Evolutionary conservation across 2,113 vertebrate genomes (phyloP), one percentile per base, ranked within the genome.

Genomic region (Clarias magur): DNA sequence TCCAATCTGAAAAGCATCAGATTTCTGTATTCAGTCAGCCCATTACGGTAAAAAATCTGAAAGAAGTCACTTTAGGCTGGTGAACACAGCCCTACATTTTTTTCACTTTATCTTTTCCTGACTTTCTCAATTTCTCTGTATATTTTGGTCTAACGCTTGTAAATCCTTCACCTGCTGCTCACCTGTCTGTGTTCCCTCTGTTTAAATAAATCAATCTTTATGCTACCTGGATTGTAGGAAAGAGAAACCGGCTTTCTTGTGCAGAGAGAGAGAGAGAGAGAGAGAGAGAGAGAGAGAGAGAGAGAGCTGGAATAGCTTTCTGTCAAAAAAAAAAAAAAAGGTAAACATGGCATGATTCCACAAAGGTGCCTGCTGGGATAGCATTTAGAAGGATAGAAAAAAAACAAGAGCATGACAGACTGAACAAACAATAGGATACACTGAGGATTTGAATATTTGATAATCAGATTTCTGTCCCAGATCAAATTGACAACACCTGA

Each of bases 401-500:
- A 48, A 62, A 75, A 34, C 15, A 60, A 75, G 62, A 56, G 59
- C 34, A 25, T 60, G 60, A 83, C 70, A 75, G 88, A 89, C 75
- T 76, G 87, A 80, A 48, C 73, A n/a, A 87, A 67, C 86, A 48
- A 91, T 85, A 15, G 30, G 75, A 91, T 83, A 90, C 67, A 89
- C 73, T 60, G 76, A 83, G 88, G 89, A 92, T 94, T 90, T 92
- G 80, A 94, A 92, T 92, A 91, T 89, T 83, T 91, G 89, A 92
- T 94, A 92, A 93, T 94, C 91, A 94, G 92, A 94, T 94, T 89
- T 93, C 82, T 85, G 91, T 90, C 86, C 87, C 86, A 72, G 81
- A 89, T 87, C 90, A 80, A 82, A 88, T 85, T 86, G 53, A 59
- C 76, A 93, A 93, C 89, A 93, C 93, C 93, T 94, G 93, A 83